Evolutionary conservation across 2,113 vertebrate species (phyloP).

Genomic region (Spheniscus mendiculus): DNA sequence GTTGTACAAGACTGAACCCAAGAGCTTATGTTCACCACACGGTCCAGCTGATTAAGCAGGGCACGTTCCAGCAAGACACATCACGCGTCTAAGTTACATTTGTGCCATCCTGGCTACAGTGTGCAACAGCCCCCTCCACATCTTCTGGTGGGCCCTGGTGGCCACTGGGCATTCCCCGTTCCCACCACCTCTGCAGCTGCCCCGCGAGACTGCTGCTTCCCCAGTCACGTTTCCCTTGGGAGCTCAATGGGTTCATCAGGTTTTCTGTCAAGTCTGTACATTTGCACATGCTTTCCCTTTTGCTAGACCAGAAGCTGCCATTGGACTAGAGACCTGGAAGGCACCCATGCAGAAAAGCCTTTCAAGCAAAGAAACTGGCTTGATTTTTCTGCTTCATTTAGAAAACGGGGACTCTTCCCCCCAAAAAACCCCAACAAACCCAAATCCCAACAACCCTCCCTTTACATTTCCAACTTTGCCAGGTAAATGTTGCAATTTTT

Average conservation of each 20-base stretch:
- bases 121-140: background rate
- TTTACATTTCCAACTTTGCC: background rate
- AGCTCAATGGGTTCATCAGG: background rate
- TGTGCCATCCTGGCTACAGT: background rate
- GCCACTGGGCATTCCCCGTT: rapidly evolving
- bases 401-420: background rate
- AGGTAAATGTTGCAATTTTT: background rate
- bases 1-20: background rate
- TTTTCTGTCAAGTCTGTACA: background rate
- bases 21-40: background rate
- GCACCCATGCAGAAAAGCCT: background rate
- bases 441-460: background rate
- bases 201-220: rapidly evolving
- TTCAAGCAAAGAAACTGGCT: background rate
- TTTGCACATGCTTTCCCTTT: background rate
- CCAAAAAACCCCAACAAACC: background rate
- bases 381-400: background rate
- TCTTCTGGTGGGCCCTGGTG: background rate
- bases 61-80: background rate
- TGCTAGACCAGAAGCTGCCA: background rate
- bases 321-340: background rate
- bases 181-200: background rate
- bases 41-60: background rate
- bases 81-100: rapidly evolving
- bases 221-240: background rate